Evolutionary conservation across 2,797 vertebrate species (phyloP).

Genomic region (Eupleurogrammus muticus): DNA sequence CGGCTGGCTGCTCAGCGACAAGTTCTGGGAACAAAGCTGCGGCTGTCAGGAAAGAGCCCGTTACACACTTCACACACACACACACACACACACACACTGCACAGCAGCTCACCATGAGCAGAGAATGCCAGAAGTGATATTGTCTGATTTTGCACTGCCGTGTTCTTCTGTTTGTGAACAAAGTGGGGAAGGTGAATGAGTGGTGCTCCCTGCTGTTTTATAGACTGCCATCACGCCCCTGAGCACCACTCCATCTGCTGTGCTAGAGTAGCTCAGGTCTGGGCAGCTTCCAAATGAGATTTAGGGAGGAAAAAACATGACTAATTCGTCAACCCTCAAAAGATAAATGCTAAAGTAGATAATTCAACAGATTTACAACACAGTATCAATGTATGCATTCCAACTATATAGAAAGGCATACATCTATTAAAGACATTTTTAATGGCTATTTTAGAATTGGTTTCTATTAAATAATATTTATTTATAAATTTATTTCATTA

Average conservation of each 20-base stretch:
- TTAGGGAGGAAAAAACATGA: background rate
- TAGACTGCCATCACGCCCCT: constrained; percentile 11
- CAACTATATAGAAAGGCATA: too few species aligned
- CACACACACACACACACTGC: too few species aligned
- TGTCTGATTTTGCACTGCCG: constrained; percentile 34
- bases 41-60: constrained; percentile 63
- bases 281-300: background rate
- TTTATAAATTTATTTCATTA: too few species aligned
- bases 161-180: constrained; percentile 27
- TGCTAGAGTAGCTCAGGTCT: background rate
- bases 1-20: constrained; percentile 55
- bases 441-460: too few species aligned
- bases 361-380: background rate
- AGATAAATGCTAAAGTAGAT: background rate
- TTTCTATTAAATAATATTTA: background rate
- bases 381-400: too few species aligned
- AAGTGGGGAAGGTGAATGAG: constrained; percentile 11
- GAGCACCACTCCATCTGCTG: constrained; percentile 22
- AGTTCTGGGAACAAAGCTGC: constrained; percentile 67
- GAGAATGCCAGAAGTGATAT: constrained; percentile 52
- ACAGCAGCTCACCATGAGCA: constrained; percentile 24
- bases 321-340: background rate
- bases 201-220: constrained; percentile 18
- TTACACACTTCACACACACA: constrained; percentile 45
- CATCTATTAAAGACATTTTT: too few species aligned